These are phyloP conservation scores for Matsumurasca onukii DNA, from an alignment of 1,140 invertebrate genomes.

Conservation along the genomic window DNA sequence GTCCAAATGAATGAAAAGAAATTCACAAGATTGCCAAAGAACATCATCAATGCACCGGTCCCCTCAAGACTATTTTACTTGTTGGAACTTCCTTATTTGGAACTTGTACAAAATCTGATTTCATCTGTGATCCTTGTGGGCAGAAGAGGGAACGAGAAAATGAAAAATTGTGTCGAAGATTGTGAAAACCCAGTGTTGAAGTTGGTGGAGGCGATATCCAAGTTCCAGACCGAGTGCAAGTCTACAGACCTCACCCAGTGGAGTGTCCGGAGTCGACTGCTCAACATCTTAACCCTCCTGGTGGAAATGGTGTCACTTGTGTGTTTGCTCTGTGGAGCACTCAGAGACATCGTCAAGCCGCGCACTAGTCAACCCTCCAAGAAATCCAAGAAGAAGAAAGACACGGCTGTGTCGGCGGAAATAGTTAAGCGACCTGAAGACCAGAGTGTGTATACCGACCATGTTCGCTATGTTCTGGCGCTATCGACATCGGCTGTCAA, in stretches of 20 bases:
- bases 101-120: slow-evolving; percentile 1
- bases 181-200: not conserved
- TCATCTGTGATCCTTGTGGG: no score
- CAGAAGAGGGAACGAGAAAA: no score
- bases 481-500: no score
- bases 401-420: not conserved
- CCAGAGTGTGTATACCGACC: no score
- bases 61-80: slow-evolving; percentile 25
- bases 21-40: slow-evolving; percentile 4
- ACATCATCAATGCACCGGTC: slow-evolving; percentile 21
- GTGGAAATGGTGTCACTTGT: slow-evolving; percentile 25
- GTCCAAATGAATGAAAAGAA: slow-evolving; percentile 9
- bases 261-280: not conserved
- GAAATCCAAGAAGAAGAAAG: slow-evolving; percentile 5
- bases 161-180: no score
- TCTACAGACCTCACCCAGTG: not conserved
- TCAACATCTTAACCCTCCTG: slow-evolving; percentile 2
- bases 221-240: not conserved
- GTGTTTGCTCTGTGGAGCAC: slow-evolving; percentile 15
- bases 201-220: slow-evolving; percentile 3
- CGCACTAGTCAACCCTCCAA: not conserved
- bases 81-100: not conserved
- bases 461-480: not conserved
- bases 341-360: slow-evolving; percentile 1
- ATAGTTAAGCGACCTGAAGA: no score